Base-by-base conservation (phyloP, 2,888 invertebrate genomes). In the Tiliacea aurago region DNA sequence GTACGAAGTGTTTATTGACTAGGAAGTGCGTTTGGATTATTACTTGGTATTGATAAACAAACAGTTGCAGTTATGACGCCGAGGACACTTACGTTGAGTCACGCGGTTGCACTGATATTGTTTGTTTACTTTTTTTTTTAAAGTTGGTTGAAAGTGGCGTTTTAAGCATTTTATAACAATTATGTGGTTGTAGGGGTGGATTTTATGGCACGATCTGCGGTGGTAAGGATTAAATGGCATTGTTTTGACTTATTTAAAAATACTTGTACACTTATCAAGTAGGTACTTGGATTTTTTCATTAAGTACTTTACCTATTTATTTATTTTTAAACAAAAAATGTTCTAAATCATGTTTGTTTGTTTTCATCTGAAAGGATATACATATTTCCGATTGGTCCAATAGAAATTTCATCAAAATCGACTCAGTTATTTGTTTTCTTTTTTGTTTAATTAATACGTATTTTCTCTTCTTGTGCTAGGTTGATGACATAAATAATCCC, bases 1-100 rank as follows among this genome's bases (percentile, higher is more conserved):
- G 28, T 28, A 58, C 20, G 28, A 61, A 69, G 59, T 69, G 59
- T 69, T 69, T 61, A 7, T 58, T 68, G 58, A 68, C 67, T 68
- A 68, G 67, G 67, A 68, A 68, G 68, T 68, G 68, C 68, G 68
- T 68, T 68, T 68, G 68, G 68, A 59, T 68, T 68, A 61, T 59
- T 59, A 59, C 59, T 68, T 68, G 61, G 59, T 69, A 61, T 61
- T 69, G 49, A 43, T 13, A 62, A 63, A 64, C n/a, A 64, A 63
- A 64, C n/a, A 64, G 62, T 70, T 62, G 69, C 69, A 61, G 61
- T 69, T 69, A 61, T 61, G 49, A 49, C 59, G 67, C 53, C 66
- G 41, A 66, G 65, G 53, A 51, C 65, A 65, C 51, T 41, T 33
- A 53, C 65, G 65, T 65, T 65, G 65, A 66, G 55, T 66, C 55